Percentiles rank a stretch among this genome's conserved stretches.
phyloP scores from a whole-genome alignment of 2,797 vertebrate genomes.

The Syngnathus rostellatus region DNA sequence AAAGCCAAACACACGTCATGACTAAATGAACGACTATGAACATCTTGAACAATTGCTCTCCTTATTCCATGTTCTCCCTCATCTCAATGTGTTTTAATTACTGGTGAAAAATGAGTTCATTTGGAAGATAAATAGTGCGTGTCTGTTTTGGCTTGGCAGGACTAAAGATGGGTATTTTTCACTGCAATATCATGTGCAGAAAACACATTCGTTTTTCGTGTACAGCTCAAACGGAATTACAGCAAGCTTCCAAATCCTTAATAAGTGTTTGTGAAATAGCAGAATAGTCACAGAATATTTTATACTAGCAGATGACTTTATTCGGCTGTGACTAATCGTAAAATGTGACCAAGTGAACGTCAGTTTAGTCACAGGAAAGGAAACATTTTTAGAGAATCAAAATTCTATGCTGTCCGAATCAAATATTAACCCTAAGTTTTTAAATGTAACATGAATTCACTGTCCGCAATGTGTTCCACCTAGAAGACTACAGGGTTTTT shows the following conservation, averaged over 20 bases:
- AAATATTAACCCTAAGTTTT: background rate
- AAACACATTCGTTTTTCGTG: constrained; percentile 31
- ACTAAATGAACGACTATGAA: constrained; percentile 61
- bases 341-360: background rate
- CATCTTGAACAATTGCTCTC: constrained; percentile 62
- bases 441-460: background rate
- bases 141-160: constrained; percentile 62
- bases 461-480: background rate
- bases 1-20: constrained; percentile 59
- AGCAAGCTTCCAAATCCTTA: background rate
- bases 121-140: constrained; percentile 69
- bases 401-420: background rate
- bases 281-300: background rate
- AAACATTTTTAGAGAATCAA: background rate
- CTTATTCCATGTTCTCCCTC: constrained; percentile 55
- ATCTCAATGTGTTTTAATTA: constrained; percentile 71
- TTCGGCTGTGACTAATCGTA: background rate
- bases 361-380: background rate
- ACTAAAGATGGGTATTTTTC: constrained; percentile 50
- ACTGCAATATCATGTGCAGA: constrained; percentile 14
- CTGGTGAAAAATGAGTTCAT: constrained; percentile 72
- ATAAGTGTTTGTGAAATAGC: background rate
- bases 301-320: background rate
- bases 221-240: constrained; percentile 7
- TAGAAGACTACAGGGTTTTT: background rate